Percentiles rank a stretch among this genome's conserved stretches.
Evolutionary conservation across 2,888 invertebrate genomes (phyloP).

Genomic region (Panorpa germanica): DNA sequence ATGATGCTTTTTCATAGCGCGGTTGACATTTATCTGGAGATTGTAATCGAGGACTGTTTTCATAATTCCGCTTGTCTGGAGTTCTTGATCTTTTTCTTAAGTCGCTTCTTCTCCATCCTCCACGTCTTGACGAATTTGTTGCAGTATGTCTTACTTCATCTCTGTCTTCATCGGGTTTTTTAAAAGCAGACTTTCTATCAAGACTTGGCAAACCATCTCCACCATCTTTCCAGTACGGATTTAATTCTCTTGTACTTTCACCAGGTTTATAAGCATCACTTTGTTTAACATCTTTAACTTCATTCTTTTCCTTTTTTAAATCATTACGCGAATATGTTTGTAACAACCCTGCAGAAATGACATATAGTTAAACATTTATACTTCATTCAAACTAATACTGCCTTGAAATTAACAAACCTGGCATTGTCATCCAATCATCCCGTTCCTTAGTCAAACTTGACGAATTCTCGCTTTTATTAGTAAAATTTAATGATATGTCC

Average conservation of each 20-base stretch:
- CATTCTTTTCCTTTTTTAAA: conserved; percentile 24
- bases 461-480: conserved; percentile 2
- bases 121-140: neutral
- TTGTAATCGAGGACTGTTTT: no score
- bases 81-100: conserved; percentile 3
- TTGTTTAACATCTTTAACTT: conserved; percentile 30
- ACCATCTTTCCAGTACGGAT: conserved; percentile 84
- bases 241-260: conserved; percentile 58
- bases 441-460: conserved; percentile 27
- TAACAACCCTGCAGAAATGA: no score
- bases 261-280: conserved; percentile 46
- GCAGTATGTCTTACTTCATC: conserved; percentile 7
- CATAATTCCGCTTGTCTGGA: no score
- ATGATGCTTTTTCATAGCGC: no score
- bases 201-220: conserved; percentile 59
- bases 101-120: neutral
- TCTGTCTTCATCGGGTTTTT: conserved; percentile 17
- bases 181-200: conserved; percentile 17
- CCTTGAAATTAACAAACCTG: conserved; percentile 27
- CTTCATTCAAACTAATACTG: conserved; percentile 14
- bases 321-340: no score
- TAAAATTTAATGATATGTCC: conserved; percentile 7
- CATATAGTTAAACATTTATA: no score
- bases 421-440: conserved; percentile 68
- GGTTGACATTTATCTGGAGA: no score